Evolutionary conservation across 2,888 invertebrate species (phyloP), one percentile per base, ranked within the genome.

Genomic region (Eristalis tenax): DNA sequence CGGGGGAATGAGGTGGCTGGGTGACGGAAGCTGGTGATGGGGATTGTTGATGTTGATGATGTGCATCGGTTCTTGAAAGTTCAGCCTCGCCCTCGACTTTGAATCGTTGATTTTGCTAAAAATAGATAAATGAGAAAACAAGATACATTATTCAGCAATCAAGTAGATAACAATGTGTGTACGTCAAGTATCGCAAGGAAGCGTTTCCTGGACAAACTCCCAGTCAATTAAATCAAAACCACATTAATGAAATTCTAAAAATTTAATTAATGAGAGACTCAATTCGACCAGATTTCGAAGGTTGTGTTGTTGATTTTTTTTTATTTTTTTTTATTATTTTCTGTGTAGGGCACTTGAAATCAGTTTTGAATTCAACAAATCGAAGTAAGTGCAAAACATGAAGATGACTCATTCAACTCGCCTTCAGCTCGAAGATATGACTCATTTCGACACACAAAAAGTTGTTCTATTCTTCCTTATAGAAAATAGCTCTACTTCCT

Each of bases 51-150:
- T 59, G 59, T 64, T 88, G 89, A 22, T 82, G 80, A 18, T 78
- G 79, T 70, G 88, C 90, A 83, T 91, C 91, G 75, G 80, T 85
- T 90, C 91, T 91, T 82, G 90, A 88, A 89, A 90, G 90, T 83
- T 91, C 91, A 83, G 90, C 88, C 65, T 93, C 92, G 40, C 92
- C 91, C 82, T 92, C 91, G 28, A 90, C 90, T 90, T 92, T 92
- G 88, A 92, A 91, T 83, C 92, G 91, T 89, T 93, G 93, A 89
- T 91, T 93, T 92, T 93, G 90, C 86, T 91, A 89, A 63, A 86
- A 86, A 65, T 56, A 74, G 32, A 85, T 10, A 76, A 63, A 50
- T 15, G 40, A 18, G 32, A 2, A 32, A 3, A 40, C 13, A 40
- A 23, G 2, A 65, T n/a, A 68, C 73, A 18, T 40, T 23, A 10